Base-by-base conservation (phyloP, 1,140 invertebrate species). In the Apolygus lucorum region DNA sequence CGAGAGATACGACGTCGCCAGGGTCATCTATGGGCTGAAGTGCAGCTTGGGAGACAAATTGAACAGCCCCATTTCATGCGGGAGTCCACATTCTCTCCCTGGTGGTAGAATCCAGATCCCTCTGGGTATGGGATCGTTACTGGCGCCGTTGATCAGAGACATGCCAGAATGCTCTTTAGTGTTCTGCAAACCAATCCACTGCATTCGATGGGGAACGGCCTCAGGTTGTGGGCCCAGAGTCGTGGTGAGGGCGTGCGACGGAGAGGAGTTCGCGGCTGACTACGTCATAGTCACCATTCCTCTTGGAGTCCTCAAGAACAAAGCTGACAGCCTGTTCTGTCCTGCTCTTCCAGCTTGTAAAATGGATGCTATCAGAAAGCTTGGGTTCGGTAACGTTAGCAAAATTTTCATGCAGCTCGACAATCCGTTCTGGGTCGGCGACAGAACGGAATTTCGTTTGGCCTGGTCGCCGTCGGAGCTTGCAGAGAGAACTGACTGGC, bases 201-300 rank as follows among this genome's bases (percentile, higher is more conserved):
- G 1, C 14, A 70, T 73, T 22, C 28, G 52, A n/a, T 73, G 73
- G 73, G 72, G 72, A 22, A 68, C 72, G 28, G 52, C 69, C 2
- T 68, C 63, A 17, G 17, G 63, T 0, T 74, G 73, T 21, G 76
- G 77, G 67, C 80, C 82, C 24, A 80, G 85, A 28, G 84, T 83
- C 1, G 74, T 87, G 2, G 82, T 90, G 0, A 85, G 86, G 73
- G 87, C 86, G 75, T 82, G 84, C 73, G 89, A 92, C 76, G 90
- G 90, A 0, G 84, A 87, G 70, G 85, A 87, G 74, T 85, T 86
- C 74, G 17, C 8, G 34, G 87, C 86, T 1, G 88, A 93, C 78
- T 90, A 92, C 76, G 88, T 93, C 0, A 87, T 95, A 54, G 78
- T 90, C 8, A 93, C 91, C 0, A 79, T 92, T 13, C 89, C 92